Evolutionary conservation across 2,888 invertebrate species (phyloP), one percentile per base, ranked within the genome.

Genomic region (Aproaerema taeniolella): DNA sequence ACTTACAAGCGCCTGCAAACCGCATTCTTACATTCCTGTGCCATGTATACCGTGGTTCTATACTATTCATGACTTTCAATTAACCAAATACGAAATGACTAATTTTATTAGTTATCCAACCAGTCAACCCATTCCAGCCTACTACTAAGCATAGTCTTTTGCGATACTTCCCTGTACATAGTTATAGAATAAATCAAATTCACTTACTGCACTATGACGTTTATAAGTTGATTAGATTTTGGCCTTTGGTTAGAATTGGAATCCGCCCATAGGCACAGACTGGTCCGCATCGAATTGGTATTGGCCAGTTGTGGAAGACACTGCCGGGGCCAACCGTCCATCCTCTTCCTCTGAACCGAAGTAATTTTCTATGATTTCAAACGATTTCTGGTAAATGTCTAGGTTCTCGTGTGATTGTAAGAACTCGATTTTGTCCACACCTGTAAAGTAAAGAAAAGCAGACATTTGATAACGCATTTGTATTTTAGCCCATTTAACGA

Each of bases 401-500:
- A 95, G 91, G 70, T 98, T 98, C 75, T 97, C 96, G 74, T 99
- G 98, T 31, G 97, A 96, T 77, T 99, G 98, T 37, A 99, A 88
- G 80, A 95, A 98, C 85, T 99, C 98, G 53, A 99, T 97, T 88
- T 98, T 98, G 74, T 99, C 98, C 72, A 99, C 88, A 67, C 98
- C 96, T 96, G 66, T 78, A 87, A 57, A 46, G 42, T 20, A 6
- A 20, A 20, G n/a, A n/a, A n/a, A 12, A 11, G n/a, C 11, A 29
- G 12, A 29, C 1, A 10, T 8, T 29, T 11, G 28, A n/a, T n/a
- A n/a, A n/a, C n/a, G n/a, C n/a, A n/a, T n/a, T n/a, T n/a, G n/a
- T n/a, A n/a, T n/a, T n/a, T n/a, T n/a, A n/a, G n/a, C n/a, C n/a
- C n/a, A n/a, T n/a, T n/a, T n/a, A n/a, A n/a, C n/a, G n/a, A n/a